Base-by-base conservation (phyloP, 2,888 invertebrate species). In the Lepidocyrtinus sp. region DNA sequence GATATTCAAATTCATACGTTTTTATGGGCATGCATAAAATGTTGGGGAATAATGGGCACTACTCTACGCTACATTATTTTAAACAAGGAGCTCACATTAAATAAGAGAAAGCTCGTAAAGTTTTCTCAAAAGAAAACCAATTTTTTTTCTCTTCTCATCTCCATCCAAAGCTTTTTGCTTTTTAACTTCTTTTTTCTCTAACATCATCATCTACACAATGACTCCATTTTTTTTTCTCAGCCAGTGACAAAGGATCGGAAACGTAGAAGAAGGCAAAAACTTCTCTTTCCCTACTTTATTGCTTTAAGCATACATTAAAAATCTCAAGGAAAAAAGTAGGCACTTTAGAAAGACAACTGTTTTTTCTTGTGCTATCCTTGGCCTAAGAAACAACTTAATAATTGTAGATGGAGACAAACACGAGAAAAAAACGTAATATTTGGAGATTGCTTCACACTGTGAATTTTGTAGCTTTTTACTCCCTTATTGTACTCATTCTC, bases 211-310 rank as follows among this genome's bases (percentile, higher is more conserved):
- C n/a, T n/a, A n/a, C n/a, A n/a, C n/a, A n/a, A n/a, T n/a, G n/a
- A n/a, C n/a, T n/a, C 78, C 78, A 78, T 78, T 78, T 78, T 73
- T 78, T 36, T 78, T 78, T n/a, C n/a, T n/a, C n/a, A n/a, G n/a
- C n/a, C 73, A 62, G 78, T 78, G 78, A 78, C 78, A 78, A 78
- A 78, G 73, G 78, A 78, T 78, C 78, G 78, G 78, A 78, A 78
- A 78, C 78, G 68, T 73, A 73, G 68, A 78, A 69, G 36, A 77
- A 72, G 67, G 76, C 71, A 77, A 71, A 71, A 77, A 69, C 46
- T 65, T 62, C 76, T 76, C 63, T 36, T 76, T 64, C 76, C 36
- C 24, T 76, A 70, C 76, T 76, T 76, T 76, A 70, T 76, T 63
- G 59, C 76, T 70, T 36, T 76, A 70, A 76, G 70, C 73, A 64